A percentile compares a stretch with the other conserved stretches of the same genome.
Evolutionary conservation across 2,113 vertebrate genomes (phyloP).

Genomic region (Ascaphus truei): DNA sequence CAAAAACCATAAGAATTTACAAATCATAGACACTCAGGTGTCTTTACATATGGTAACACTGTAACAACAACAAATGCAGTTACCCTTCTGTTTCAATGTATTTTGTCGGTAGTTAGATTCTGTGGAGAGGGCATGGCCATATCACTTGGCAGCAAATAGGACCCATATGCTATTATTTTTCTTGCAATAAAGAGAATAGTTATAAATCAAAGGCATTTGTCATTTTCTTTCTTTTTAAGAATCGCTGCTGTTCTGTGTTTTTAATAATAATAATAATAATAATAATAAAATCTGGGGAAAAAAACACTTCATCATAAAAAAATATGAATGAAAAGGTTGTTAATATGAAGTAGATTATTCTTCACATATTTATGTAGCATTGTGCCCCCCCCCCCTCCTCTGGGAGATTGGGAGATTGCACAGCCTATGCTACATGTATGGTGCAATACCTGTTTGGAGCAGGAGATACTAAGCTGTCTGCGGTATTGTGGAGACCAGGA

Average conservation of each 20-base stretch:
- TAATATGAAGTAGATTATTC: constrained; percentile 13
- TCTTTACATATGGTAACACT: constrained; percentile 82
- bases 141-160: constrained; percentile 77
- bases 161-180: constrained; percentile 86
- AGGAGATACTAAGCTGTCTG: too few relatives aligned
- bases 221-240: constrained; percentile 1
- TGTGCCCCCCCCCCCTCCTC: too few relatives aligned
- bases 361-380: too few relatives aligned
- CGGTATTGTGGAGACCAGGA: too few relatives aligned
- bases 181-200: constrained; percentile 44
- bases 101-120: constrained; percentile 80
- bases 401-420: too few relatives aligned
- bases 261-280: neutral
- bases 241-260: neutral
- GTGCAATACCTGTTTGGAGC: too few relatives aligned
- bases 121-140: constrained; percentile 82
- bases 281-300: too few relatives aligned
- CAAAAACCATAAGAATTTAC: constrained; percentile 56
- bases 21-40: constrained; percentile 74
- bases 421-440: too few relatives aligned
- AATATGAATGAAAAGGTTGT: constrained; percentile 1
- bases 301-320: constrained; percentile 8
- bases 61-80: constrained; percentile 67
- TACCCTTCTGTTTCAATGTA: constrained; percentile 72
- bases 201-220: constrained; percentile 11